These are phyloP conservation scores for Diadumene lineata DNA, from an alignment of 92 coral and sea anemone species.

Conservation along the genomic window DNA sequence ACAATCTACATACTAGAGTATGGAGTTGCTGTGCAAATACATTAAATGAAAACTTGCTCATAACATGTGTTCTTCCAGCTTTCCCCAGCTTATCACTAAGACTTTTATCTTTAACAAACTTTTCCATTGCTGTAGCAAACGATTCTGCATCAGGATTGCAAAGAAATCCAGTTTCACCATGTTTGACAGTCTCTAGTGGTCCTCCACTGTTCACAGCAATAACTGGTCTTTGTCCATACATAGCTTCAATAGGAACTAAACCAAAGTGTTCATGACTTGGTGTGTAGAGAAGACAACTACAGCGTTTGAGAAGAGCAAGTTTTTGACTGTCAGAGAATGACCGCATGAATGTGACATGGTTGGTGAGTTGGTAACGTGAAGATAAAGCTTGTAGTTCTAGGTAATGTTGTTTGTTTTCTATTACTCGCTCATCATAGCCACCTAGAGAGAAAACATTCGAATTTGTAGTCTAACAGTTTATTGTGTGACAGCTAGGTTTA, in stretches of 20 bases:
- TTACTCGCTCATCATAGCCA: slow-evolving; percentile 94
- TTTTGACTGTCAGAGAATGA: slow-evolving; percentile 91
- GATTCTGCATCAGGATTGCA: slow-evolving; percentile 94
- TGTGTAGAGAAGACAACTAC: slow-evolving; percentile 87
- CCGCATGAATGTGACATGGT: slow-evolving; percentile 82
- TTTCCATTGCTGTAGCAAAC: slow-evolving; percentile 85
- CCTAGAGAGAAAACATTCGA: slow-evolving; percentile 43
- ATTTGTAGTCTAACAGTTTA: background rate
- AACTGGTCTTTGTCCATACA: slow-evolving; percentile 91
- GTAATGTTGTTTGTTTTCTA: slow-evolving; percentile 91
- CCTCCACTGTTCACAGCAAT: slow-evolving; percentile 97
- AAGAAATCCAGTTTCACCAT: slow-evolving; percentile 85
- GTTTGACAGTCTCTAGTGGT: slow-evolving; percentile 86
- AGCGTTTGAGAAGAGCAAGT: slow-evolving; percentile 64
- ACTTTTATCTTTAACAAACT: slow-evolving; percentile 64
- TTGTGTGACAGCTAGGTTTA: too few relatives aligned
- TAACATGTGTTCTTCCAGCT: slow-evolving; percentile 79
- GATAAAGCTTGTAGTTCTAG: slow-evolving; percentile 79
- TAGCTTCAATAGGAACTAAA: slow-evolving; percentile 95
- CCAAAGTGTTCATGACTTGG: slow-evolving; percentile 99
- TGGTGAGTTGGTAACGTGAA: slow-evolving; percentile 67
- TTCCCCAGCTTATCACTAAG: slow-evolving; percentile 69
- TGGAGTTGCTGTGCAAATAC: slow-evolving; percentile 90
- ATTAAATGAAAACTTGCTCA: slow-evolving; percentile 94
- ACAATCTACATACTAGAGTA: slow-evolving; percentile 88